phyloP scores from a whole-genome alignment of 2,797 vertebrate genomes.

The Syngnathus rostellatus region DNA sequence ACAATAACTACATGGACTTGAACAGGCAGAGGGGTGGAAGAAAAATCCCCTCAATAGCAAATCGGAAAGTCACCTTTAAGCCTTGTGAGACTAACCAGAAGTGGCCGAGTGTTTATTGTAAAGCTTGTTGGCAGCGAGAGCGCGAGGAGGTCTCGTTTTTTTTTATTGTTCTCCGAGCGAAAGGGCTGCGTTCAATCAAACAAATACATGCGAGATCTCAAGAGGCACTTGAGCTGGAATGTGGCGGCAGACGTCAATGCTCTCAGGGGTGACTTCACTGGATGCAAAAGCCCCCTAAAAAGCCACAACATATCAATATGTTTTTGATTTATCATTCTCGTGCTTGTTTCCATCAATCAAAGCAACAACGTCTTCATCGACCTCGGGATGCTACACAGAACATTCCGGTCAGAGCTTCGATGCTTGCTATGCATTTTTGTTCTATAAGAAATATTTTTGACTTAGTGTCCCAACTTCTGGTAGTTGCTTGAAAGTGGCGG shows the following conservation, averaged over 20 bases:
- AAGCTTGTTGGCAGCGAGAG: slow-evolving; percentile 23
- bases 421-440: neutral
- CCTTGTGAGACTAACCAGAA: slow-evolving; percentile 47
- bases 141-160: slow-evolving; percentile 23
- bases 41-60: slow-evolving; percentile 15
- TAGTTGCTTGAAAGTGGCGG: no score
- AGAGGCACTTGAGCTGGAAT: slow-evolving; percentile 33
- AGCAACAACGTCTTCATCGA: neutral
- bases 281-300: neutral
- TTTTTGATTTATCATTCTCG: neutral
- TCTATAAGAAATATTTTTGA: neutral
- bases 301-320: neutral
- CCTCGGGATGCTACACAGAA: neutral
- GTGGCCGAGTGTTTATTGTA: slow-evolving; percentile 43
- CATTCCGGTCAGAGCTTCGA: neutral
- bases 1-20: neutral
- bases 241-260: slow-evolving; percentile 22
- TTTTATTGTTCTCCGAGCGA: slow-evolving; percentile 47
- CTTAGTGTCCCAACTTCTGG: no score
- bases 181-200: slow-evolving; percentile 52
- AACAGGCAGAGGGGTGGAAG: slow-evolving; percentile 3
- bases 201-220: slow-evolving; percentile 16
- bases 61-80: slow-evolving; percentile 19
- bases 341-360: neutral
- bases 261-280: slow-evolving; percentile 21